A percentile compares a stretch with the other conserved stretches of the same genome.
Conservation (phyloP, 2,797 vertebrate species). For the Acestrorhynchus altus region DNA sequence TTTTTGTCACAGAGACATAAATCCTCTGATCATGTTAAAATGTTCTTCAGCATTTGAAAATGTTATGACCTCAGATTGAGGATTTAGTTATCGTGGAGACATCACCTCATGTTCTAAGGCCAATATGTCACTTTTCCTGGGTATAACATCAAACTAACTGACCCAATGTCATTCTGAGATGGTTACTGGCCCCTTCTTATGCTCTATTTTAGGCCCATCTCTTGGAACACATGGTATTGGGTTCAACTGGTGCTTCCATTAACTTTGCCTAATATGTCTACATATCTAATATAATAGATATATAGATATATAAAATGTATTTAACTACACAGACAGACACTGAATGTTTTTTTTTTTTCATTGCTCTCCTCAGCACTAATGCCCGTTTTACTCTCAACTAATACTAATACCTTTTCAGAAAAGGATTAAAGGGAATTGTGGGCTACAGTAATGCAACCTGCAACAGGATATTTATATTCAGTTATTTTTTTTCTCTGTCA, state of each 20-base stretch:
- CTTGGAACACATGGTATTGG: not conserved
- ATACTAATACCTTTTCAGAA: conserved; percentile 2
- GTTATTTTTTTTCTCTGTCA: not conserved
- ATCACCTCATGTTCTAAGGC: not conserved
- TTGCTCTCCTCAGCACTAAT: not conserved
- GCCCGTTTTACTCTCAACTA: not conserved
- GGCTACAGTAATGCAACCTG: not conserved
- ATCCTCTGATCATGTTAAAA: not conserved
- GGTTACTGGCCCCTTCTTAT: not conserved
- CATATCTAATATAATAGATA: no score
- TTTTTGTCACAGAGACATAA: not conserved
- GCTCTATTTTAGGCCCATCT: not conserved
- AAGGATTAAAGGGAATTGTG: conserved; percentile 25
- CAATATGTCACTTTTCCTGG: conserved; percentile 9
- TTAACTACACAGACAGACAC: not conserved
- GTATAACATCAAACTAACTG: not conserved
- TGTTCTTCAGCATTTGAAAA: not conserved
- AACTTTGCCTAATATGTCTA: no score
- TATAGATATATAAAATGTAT: no score
- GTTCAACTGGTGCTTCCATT: not conserved
- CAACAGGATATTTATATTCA: not conserved
- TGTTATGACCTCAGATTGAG: not conserved
- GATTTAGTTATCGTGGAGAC: not conserved
- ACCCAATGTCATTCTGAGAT: not conserved
- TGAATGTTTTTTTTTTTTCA: not conserved